A percentile compares a stretch with the other conserved stretches of the same genome.
These are phyloP conservation scores for Argyra leucocephala DNA, from an alignment of 2,888 invertebrate species.

Conservation along the genomic window DNA sequence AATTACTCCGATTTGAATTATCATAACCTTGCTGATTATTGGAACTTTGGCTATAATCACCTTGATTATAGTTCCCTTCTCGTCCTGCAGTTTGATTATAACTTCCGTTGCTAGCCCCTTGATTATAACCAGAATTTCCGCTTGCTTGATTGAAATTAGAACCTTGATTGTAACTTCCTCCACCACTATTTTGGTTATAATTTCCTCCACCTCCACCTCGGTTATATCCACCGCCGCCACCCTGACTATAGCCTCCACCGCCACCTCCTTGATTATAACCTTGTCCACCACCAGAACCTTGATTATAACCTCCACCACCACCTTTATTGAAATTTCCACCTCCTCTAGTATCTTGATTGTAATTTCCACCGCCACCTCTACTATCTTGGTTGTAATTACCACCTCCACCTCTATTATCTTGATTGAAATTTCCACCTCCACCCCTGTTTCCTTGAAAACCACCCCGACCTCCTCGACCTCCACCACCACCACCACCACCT, in stretches of 20 bases:
- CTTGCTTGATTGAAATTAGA: not conserved
- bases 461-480: slow-evolving; percentile 39
- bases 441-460: slow-evolving; percentile 22
- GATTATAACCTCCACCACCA: slow-evolving; percentile 33
- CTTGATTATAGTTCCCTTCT: slow-evolving; percentile 13
- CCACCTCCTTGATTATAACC: slow-evolving; percentile 32
- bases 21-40: not conserved
- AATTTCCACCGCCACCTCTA: slow-evolving; percentile 30
- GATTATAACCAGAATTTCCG: not conserved
- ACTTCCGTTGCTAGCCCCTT: slow-evolving; percentile 23
- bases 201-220: slow-evolving; percentile 28
- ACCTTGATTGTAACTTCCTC: not conserved
- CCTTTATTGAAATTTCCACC: slow-evolving; percentile 28
- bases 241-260: slow-evolving; percentile 26
- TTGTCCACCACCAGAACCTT: slow-evolving; percentile 25
- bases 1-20: not conserved
- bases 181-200: not conserved
- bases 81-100: slow-evolving; percentile 16
- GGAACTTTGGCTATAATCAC: not conserved
- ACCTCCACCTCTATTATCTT: slow-evolving; percentile 34
- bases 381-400: slow-evolving; percentile 25
- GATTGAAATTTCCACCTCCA: slow-evolving; percentile 30
- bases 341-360: slow-evolving; percentile 33
- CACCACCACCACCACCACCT: slow-evolving; percentile 41
- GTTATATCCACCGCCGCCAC: slow-evolving; percentile 28